A percentile compares a stretch with the other conserved stretches of the same genome.
Evolutionary conservation across 37 sponge, comb jelly and placozoan species (phyloP).

Genomic region (Cliona cf. orientalis): DNA sequence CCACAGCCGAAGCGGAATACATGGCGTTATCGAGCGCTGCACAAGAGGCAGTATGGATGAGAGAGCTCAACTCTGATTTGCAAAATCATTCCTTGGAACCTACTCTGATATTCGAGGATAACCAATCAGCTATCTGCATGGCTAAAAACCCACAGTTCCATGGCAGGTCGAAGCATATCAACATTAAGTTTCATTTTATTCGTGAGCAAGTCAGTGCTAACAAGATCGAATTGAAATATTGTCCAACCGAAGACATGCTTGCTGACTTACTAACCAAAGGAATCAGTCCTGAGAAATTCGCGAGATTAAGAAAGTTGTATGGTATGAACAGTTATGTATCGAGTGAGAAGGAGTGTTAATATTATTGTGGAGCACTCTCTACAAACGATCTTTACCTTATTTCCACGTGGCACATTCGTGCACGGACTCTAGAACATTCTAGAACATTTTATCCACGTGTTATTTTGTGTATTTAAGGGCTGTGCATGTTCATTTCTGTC

Average conservation of each 20-base stretch:
- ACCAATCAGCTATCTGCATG: slow-evolving; percentile 56
- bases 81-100: not conserved
- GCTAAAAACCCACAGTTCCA: slow-evolving; percentile 61
- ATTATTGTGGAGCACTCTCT: slow-evolving; percentile 1
- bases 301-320: not conserved
- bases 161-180: slow-evolving; percentile 51
- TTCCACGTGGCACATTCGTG: too few species aligned
- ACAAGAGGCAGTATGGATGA: slow-evolving; percentile 64
- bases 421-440: too few species aligned
- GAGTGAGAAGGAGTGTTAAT: slow-evolving; percentile 6
- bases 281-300: slow-evolving; percentile 1
- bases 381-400: too few species aligned
- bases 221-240: slow-evolving; percentile 39
- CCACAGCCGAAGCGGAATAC: slow-evolving; percentile 65
- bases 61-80: slow-evolving; percentile 42
- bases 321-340: not conserved
- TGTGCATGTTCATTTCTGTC: too few species aligned
- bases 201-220: slow-evolving; percentile 9
- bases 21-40: slow-evolving; percentile 52
- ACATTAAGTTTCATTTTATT: slow-evolving; percentile 41
- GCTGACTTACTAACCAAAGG: slow-evolving; percentile 44
- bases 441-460: too few species aligned
- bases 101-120: slow-evolving; percentile 60
- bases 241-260: slow-evolving; percentile 51
- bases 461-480: too few species aligned